These are phyloP conservation scores for Drosophila pseudoananassae DNA, from an alignment of 1,140 invertebrate species.

Conservation along the genomic window DNA sequence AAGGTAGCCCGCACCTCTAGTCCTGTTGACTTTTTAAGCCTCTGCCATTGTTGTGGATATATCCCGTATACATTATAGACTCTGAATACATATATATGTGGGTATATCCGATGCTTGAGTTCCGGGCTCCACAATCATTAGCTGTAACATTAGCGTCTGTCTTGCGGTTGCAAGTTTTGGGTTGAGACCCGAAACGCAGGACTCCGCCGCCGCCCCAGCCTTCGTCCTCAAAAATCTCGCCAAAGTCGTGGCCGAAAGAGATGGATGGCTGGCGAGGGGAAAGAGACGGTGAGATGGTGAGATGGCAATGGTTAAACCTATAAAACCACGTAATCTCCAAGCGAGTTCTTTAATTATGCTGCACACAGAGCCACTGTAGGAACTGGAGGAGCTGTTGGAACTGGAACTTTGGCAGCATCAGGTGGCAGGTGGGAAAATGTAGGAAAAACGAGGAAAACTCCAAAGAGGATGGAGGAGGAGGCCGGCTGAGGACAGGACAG, in stretches of 20 bases:
- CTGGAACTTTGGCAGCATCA: slow-evolving; percentile 12
- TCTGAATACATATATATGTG: neutral
- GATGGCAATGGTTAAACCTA: slow-evolving; percentile 62
- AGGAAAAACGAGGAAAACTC: neutral
- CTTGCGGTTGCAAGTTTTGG: slow-evolving; percentile 42
- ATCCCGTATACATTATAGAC: neutral
- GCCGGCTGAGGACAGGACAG: slow-evolving; percentile 14
- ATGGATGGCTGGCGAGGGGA: too few relatives aligned
- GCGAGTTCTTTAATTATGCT: slow-evolving; percentile 82
- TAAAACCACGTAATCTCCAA: slow-evolving; percentile 80
- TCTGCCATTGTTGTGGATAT: slow-evolving; percentile 4
- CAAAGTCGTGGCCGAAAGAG: neutral
- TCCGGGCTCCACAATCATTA: slow-evolving; percentile 39
- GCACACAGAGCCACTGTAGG: slow-evolving; percentile 54
- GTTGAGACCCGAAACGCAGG: slow-evolving; percentile 28
- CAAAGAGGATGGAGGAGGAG: slow-evolving; percentile 3
- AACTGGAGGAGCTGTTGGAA: slow-evolving; percentile 3
- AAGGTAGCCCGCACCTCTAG: neutral
- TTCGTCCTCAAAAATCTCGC: neutral
- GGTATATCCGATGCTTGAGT: slow-evolving; percentile 8
- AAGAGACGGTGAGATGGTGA: neutral
- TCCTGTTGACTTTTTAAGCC: slow-evolving; percentile 6
- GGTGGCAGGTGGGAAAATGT: slow-evolving; percentile 20
- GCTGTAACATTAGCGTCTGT: slow-evolving; percentile 51
- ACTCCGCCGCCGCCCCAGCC: neutral